A percentile compares a stretch with the other conserved stretches of the same genome.
phyloP scores from a whole-genome alignment of 2,797 vertebrate genomes.

The Phalanger gymnotis region DNA sequence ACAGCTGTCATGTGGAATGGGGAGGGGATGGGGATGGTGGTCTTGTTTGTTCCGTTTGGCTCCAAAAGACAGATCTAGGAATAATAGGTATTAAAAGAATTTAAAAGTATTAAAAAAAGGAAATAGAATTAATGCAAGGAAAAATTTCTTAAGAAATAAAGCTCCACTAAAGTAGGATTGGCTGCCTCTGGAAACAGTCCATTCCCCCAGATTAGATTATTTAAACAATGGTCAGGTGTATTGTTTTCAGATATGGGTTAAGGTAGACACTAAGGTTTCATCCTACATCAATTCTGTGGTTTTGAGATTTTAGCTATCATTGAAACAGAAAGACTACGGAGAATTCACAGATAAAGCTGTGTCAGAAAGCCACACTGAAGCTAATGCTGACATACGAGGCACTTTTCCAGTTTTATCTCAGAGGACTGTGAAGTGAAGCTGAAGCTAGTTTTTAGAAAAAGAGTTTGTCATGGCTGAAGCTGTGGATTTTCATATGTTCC shows the following conservation, averaged over 20 bases:
- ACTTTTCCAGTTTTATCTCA: neutral
- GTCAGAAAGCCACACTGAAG: neutral
- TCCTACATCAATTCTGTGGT: neutral
- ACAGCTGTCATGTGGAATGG: neutral
- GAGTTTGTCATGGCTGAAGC: neutral
- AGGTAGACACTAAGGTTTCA: neutral
- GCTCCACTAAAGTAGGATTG: neutral
- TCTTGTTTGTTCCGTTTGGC: neutral
- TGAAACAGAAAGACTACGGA: neutral
- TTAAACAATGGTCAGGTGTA: neutral
- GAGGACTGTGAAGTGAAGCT: neutral
- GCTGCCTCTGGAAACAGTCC: neutral
- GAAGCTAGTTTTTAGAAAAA: slow-evolving; percentile 16
- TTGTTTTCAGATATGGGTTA: neutral
- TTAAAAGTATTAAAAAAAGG: neutral
- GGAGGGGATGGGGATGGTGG: accelerated
- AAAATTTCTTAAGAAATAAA: neutral
- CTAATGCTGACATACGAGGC: neutral
- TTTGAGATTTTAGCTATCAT: neutral
- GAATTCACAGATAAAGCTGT: neutral
- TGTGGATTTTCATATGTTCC: neutral
- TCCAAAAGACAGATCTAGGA: neutral
- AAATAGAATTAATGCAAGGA: neutral
- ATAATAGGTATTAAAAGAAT: no score
- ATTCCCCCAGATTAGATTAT: neutral